These are phyloP conservation scores for Thymelicus lineola DNA, from an alignment of 2,888 invertebrate species.

Conservation along the genomic window DNA sequence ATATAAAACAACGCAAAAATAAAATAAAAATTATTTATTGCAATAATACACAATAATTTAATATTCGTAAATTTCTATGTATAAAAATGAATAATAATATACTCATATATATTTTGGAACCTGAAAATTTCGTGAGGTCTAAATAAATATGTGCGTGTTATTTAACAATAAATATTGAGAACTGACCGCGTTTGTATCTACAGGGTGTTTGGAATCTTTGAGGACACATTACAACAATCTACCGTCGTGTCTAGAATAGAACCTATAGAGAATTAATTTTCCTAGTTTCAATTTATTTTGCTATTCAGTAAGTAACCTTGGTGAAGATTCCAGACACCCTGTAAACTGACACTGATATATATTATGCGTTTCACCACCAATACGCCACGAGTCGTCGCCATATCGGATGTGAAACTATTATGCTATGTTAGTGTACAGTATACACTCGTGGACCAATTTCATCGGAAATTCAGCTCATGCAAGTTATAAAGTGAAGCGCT, in stretches of 20 bases:
- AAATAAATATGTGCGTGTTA: conserved; percentile 25
- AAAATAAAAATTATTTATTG: conserved; percentile 32
- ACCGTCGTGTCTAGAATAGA: too few relatives aligned
- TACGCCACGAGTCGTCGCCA: background rate
- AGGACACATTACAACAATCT: background rate
- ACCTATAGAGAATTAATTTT: too few relatives aligned
- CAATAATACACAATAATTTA: conserved; percentile 34
- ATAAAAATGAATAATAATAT: conserved; percentile 25
- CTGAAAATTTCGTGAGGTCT: background rate
- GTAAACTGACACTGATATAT: conserved; percentile 6
- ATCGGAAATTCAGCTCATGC: conserved; percentile 26
- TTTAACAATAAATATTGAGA: background rate
- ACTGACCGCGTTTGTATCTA: background rate
- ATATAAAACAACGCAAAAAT: conserved; percentile 20
- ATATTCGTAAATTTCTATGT: conserved; percentile 22
- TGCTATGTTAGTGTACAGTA: conserved; percentile 18
- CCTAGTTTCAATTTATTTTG: too few relatives aligned
- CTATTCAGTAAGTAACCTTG: background rate
- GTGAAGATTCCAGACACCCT: conserved; percentile 6
- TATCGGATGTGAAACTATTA: conserved; percentile 6
- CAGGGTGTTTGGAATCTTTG: background rate
- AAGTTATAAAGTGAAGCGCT: conserved; percentile 36
- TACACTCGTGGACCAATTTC: conserved; percentile 16
- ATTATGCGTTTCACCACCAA: background rate
- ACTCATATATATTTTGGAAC: conserved; percentile 5